A percentile compares a stretch with the other conserved stretches of the same genome.
These are phyloP conservation scores for Anaspis maculata DNA, from an alignment of 2,888 invertebrate genomes.

Conservation along the genomic window DNA sequence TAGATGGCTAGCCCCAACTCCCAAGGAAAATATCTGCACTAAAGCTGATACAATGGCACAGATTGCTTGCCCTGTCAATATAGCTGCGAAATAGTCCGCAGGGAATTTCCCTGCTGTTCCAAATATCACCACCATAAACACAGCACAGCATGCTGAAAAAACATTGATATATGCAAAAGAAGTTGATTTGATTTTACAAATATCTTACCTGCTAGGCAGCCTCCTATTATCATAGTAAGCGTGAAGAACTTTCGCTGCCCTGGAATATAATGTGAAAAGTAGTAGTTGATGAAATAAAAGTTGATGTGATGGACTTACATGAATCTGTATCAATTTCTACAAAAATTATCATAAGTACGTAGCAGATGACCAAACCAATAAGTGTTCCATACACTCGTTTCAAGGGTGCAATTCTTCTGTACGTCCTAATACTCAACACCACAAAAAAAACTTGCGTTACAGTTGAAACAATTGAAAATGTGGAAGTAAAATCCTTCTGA, in stretches of 20 bases:
- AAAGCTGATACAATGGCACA: constrained; percentile 24
- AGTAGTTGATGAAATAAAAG: not conserved
- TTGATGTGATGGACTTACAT: constrained; percentile 9
- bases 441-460: too few relatives aligned
- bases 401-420: too few relatives aligned
- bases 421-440: too few relatives aligned
- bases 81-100: constrained; percentile 19
- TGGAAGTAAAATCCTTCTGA: not conserved
- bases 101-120: constrained; percentile 26
- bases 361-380: too few relatives aligned
- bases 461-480: too few relatives aligned
- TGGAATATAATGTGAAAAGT: constrained; percentile 13
- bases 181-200: too few relatives aligned
- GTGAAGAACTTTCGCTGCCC: constrained; percentile 22
- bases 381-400: too few relatives aligned
- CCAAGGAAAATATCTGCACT: constrained; percentile 15
- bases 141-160: constrained; percentile 20
- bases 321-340: constrained; percentile 15
- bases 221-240: constrained; percentile 17
- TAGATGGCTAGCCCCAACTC: constrained; percentile 9
- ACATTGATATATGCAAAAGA: too few relatives aligned
- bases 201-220: too few relatives aligned
- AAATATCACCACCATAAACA: constrained; percentile 24
- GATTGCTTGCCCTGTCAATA: constrained; percentile 22
- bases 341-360: constrained; percentile 11